Base-by-base conservation (phyloP, 2,113 vertebrate species). In the Syngnathus scovelli region DNA sequence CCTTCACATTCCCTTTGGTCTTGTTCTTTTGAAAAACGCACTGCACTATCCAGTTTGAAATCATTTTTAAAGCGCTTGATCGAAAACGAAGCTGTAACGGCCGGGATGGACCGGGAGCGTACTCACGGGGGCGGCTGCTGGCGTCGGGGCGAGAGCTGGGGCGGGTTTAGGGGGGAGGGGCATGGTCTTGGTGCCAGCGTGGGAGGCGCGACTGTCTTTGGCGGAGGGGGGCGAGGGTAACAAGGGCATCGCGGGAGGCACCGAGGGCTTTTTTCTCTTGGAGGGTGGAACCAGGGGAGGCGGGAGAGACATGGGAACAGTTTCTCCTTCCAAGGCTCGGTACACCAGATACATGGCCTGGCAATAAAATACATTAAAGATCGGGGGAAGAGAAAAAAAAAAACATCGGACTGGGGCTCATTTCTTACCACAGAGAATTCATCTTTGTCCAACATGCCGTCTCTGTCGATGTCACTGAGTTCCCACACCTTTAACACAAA, bases 281-380 rank as follows among this genome's bases (percentile, higher is more conserved):
- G 95, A 96, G 72, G 92, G 95, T 87, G 97, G 97, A 83, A 98
- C 91, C 85, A 99, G 89, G 70, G 93, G 87, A 79, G 94, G 87
- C 61, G 96, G 94, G 73, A 99, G 90, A 74, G 93, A 93, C 94
- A 98, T 95, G 88, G 97, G 96, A 84, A 98, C 95, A 66, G 93
- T 90, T 81, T 98, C 97, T 27, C 96, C 96, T 84, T 98, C 96
- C 86, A 98, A 88, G 61, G 96, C 96, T 73, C 95, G 94, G 86
- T 99, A 98, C 41, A 99, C 97, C 91, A 99, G 90, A 92, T 94
- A 96, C 96, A 99, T 99, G 74, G 95, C 96, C 96, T 99, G 80
- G 61, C 33, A 73, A 69, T 66, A 48, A 48, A 78, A 51, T 78
- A n/a, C n/a, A 80, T 11, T 49, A 65, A 52, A 52, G 3, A 52